Evolutionary conservation across 2,113 vertebrate genomes (phyloP), one percentile per base, ranked within the genome.

Genomic region (Erinaceus europaeus): DNA sequence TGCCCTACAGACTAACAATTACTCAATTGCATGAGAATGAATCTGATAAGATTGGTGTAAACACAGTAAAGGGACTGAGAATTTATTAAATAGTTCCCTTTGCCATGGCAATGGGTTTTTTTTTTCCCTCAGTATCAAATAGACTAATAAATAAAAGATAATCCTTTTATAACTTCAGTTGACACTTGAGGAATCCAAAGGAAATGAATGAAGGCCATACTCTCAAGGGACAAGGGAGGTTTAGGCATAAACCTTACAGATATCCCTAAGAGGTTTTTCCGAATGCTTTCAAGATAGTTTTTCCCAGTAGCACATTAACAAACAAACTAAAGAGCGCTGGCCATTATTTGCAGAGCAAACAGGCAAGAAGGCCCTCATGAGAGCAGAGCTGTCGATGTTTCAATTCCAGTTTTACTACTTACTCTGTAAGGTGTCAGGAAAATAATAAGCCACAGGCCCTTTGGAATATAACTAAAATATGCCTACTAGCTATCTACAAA

Each of bases 331-430:
- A 93, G 74, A 77, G 57, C 2, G 0, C 65, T 32, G 21, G 57
- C 34, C 79, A 20, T 75, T 91, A 64, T 95, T 93, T 93, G 34
- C 71, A 89, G 53, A 93, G 78, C 40, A 90, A 93, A 90, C 71
- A 87, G 34, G 62, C 27, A 20, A 10, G 55, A 84, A 44, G 50
- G 79, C 53, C 6, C 69, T 74, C 57, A 25, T 0, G 36, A 53
- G 53, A 52, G 62, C 48, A 75, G 27, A 55, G 23, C 68, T 74
- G 42, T 5, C 42, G 48, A 71, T 21, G 44, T 53, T 88, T 83
- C 50, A 18, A 74, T 69, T 73, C 69, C 69, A 84, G 68, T 83
- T 62, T 40, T 48, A 34, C 68, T 62, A 46, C 57, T n/a, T n/a
- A 86, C 84, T 68, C 65, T 23, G 9, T 20, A 4, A 4, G n/a